A percentile compares a stretch with the other conserved stretches of the same genome.
These are phyloP conservation scores for Aramus guarauna DNA, from an alignment of 2,113 vertebrate genomes.

Conservation along the genomic window DNA sequence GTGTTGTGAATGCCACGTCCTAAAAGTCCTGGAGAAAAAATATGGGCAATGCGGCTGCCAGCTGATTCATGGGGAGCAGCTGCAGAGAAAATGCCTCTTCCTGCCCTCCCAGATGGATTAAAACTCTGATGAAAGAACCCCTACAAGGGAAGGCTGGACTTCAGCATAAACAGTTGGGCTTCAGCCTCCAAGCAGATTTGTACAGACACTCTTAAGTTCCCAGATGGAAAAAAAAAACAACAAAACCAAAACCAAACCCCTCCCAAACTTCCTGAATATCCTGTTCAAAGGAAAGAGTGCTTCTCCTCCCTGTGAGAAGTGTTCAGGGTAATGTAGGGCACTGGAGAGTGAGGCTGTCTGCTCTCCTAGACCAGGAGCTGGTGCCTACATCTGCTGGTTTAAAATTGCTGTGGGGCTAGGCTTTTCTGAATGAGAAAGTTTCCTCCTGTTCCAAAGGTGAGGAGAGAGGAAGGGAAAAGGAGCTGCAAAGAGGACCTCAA, in stretches of 20 bases:
- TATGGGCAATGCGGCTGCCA: neutral
- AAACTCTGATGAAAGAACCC: neutral
- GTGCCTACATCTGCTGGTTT: neutral
- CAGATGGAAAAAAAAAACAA: neutral
- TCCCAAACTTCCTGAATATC: neutral
- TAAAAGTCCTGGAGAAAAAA: neutral
- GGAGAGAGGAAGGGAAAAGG: neutral
- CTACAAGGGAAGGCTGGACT: neutral
- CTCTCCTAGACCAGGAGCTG: neutral
- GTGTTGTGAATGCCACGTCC: neutral
- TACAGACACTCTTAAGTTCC: neutral
- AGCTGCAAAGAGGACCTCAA: neutral
- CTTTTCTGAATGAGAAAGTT: neutral
- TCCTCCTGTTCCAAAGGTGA: neutral
- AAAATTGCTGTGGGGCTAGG: neutral
- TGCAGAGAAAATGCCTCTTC: constrained; percentile 5
- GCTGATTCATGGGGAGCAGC: constrained; percentile 21
- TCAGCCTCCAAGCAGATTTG: constrained; percentile 4
- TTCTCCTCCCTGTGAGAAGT: neutral
- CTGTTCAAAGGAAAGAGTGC: neutral
- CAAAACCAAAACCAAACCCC: no score
- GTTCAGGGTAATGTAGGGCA: neutral
- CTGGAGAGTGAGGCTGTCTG: neutral
- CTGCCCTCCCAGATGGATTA: constrained; percentile 22
- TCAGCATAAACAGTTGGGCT: neutral